Percentiles rank a stretch among this genome's conserved stretches.
Conservation (phyloP, 2,888 invertebrate species). For the Yponomeuta sedellus region DNA sequence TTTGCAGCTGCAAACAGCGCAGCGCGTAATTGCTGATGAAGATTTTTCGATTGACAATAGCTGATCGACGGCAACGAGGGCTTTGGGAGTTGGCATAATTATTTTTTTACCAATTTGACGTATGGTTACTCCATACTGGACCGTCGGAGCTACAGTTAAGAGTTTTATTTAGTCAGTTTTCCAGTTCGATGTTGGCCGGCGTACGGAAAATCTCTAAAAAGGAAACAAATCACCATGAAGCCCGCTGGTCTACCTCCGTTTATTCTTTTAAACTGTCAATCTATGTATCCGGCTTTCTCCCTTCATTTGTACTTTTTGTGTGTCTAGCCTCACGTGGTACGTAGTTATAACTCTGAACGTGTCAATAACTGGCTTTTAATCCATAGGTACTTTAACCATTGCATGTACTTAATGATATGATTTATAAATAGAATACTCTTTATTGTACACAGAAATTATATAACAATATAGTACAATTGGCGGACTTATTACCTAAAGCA, state of each 20-base stretch:
- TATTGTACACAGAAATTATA: too few species aligned
- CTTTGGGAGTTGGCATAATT: constrained; percentile 36
- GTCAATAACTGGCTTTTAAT: too few species aligned
- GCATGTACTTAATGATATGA: too few species aligned
- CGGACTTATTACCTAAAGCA: too few species aligned
- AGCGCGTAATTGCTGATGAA: constrained; percentile 15
- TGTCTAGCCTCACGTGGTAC: neutral
- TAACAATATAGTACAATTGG: too few species aligned
- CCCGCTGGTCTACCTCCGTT: neutral
- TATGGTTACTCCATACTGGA: neutral
- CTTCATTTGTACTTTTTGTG: neutral
- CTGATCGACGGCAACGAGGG: constrained; percentile 22
- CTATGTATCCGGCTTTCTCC: neutral
- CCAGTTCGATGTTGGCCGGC: constrained; percentile 19
- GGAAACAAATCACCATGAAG: constrained; percentile 18
- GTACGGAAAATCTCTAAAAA: constrained; percentile 45
- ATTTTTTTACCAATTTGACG: constrained; percentile 37
- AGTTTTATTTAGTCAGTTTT: neutral
- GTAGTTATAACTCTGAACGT: neutral
- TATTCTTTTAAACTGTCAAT: neutral
- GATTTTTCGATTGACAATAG: constrained; percentile 21
- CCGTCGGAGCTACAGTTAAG: constrained; percentile 1
- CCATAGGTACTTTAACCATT: too few species aligned
- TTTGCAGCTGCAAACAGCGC: neutral
- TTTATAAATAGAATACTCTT: too few species aligned